Base-by-base conservation (phyloP, 2,113 vertebrate genomes). In the Hemiscyllium ocellatum region DNA sequence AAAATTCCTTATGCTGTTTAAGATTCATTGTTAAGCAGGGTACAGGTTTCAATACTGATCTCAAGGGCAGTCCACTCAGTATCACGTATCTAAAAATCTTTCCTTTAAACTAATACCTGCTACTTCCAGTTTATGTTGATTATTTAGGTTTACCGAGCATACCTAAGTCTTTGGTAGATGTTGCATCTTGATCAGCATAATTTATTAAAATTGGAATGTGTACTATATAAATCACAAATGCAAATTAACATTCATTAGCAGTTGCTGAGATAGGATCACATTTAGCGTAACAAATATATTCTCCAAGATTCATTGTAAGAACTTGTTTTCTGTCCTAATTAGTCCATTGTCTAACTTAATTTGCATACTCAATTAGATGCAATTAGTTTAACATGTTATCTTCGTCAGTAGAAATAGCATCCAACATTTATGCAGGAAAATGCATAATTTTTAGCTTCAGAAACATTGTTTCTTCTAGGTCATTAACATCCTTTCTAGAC, bases 361-460 rank as follows among this genome's bases (percentile, higher is more conserved):
- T 95, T 95, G 94, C 94, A 95, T 52, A 95, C 24, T 4, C 69
- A 95, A 72, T 95, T 72, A 72, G 69, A 95, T 72, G 68, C 52
- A 95, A 95, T 95, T 95, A 95, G 42, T 70, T 95, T 50, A 95
- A 95, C 69, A 72, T 70, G 24, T 33, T 95, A 72, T 95, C 94
- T 6, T 95, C 68, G 72, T 72, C 52, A 72, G 65, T 72, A 76
- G 69, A 76, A 72, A 52, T 50, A 95, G 50, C 70, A 72, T 29
- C 68, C 68, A 95, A 61, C 80, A 33, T 47, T 72, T 72, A 70
- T 83, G 42, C 2, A 95, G 42, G 26, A 72, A 72, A 37, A 95
- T 72, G 47, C 68, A 68, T n/a, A 72, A 66, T 4, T 65, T 17
- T 50, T 52, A 70, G 47, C 13, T 95, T 72, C 12, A 95, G 12